Evolutionary conservation across 1,140 invertebrate species (phyloP).

Genomic region (Hycleus phaleratus): DNA sequence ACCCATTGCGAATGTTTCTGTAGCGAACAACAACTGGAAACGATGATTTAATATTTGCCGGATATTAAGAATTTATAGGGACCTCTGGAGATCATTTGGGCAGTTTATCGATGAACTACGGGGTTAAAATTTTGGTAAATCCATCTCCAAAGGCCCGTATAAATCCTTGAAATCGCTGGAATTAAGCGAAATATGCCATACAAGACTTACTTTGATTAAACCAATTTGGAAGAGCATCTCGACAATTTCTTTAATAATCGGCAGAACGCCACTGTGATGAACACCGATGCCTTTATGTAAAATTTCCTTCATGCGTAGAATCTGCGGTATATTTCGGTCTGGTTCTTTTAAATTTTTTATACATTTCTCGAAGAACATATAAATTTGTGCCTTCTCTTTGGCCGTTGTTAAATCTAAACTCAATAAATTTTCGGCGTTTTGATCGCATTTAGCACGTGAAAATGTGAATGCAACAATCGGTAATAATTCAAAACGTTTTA

Average conservation of each 20-base stretch:
- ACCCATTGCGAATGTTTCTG: conserved; percentile 99
- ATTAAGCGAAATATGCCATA: too few species aligned
- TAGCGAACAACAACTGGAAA: conserved; percentile 79
- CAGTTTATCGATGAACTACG: too few species aligned
- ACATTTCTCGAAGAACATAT: conserved; percentile 75
- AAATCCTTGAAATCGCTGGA: too few species aligned
- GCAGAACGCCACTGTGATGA: conserved; percentile 95
- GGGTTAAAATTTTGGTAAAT: too few species aligned
- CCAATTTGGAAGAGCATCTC: conserved; percentile 93
- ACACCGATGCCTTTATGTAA: conserved; percentile 87
- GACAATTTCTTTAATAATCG: conserved; percentile 95
- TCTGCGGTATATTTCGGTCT: conserved; percentile 85
- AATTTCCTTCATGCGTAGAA: conserved; percentile 66
- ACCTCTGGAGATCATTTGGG: too few species aligned
- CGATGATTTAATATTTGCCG: background rate
- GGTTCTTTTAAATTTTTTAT: conserved; percentile 74
- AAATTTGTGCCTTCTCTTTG: conserved; percentile 75
- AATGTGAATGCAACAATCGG: conserved; percentile 93
- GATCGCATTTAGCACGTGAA: conserved; percentile 77
- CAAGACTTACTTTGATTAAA: conserved; percentile 66
- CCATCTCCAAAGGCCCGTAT: too few species aligned
- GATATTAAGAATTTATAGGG: too few species aligned
- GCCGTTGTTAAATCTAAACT: conserved; percentile 74
- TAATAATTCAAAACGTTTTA: conserved; percentile 72
- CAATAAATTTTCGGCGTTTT: conserved; percentile 63